A percentile compares a stretch with the other conserved stretches of the same genome.
Evolutionary conservation across 2,888 invertebrate genomes (phyloP).

Genomic region (Lathronympha strigana): DNA sequence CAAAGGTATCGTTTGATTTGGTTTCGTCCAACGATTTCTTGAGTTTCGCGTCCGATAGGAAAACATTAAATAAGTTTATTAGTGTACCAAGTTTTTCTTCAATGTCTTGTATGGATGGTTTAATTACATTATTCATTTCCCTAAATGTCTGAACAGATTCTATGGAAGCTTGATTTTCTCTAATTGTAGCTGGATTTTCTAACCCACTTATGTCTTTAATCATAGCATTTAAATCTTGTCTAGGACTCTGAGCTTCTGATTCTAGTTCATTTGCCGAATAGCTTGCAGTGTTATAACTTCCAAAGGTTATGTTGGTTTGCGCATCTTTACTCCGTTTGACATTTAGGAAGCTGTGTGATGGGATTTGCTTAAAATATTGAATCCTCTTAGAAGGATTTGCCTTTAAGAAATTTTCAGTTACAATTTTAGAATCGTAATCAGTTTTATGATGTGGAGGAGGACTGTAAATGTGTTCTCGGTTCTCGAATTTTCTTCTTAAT

Average conservation of each 20-base stretch:
- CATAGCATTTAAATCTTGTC: no score
- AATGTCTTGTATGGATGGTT: conserved; percentile 50
- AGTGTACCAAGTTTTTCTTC: conserved; percentile 64
- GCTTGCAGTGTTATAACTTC: background rate
- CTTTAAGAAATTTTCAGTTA: background rate
- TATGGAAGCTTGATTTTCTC: conserved; percentile 48
- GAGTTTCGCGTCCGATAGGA: conserved; percentile 57
- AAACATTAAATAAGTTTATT: conserved; percentile 59
- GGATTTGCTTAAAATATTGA: background rate
- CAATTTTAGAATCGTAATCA: background rate
- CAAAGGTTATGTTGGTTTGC: conserved; percentile 24
- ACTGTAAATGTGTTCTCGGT: background rate
- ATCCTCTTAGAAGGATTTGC: background rate
- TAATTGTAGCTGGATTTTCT: conserved; percentile 42
- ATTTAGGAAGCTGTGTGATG: background rate
- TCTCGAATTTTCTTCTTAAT: background rate
- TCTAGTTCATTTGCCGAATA: background rate
- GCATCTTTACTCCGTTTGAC: background rate
- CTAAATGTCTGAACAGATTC: conserved; percentile 50
- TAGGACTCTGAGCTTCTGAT: background rate
- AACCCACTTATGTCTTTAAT: background rate
- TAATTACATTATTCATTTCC: conserved; percentile 45
- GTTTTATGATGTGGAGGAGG: background rate
- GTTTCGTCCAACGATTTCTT: conserved; percentile 40
- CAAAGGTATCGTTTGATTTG: background rate